Conservation (phyloP, 53 echinoderm and acorn worm genomes). For the Echinarachnius parma region DNA sequence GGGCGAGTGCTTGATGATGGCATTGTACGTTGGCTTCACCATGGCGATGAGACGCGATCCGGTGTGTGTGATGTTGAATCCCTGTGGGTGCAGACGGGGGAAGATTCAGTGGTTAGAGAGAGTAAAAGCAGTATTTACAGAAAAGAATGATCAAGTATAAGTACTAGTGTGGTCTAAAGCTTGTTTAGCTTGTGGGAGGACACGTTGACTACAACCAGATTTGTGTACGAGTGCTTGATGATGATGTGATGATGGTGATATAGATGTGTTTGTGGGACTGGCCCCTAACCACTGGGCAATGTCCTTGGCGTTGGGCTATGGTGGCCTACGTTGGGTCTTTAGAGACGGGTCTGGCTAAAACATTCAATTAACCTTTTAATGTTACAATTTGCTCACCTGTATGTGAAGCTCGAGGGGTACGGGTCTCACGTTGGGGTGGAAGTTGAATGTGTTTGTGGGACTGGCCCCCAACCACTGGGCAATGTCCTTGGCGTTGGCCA, state of each 20-base stretch:
- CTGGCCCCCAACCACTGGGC: conserved; percentile 97
- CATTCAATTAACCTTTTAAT: no score
- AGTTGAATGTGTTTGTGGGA: conserved; percentile 97
- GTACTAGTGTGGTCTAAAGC: no score
- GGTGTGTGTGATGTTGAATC: conserved; percentile 99
- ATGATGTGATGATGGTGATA: no score
- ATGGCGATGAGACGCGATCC: conserved; percentile 97
- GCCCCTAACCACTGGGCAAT: conserved; percentile 97
- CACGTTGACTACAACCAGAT: no score
- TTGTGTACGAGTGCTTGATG: no score
- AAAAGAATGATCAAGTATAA: background rate
- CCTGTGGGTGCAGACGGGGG: conserved; percentile 43
- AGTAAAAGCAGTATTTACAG: background rate
- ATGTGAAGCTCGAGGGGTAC: conserved; percentile 94
- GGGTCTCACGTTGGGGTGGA: conserved; percentile 96
- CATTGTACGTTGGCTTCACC: conserved; percentile 98
- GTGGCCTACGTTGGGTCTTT: no score
- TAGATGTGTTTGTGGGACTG: conserved; percentile 90
- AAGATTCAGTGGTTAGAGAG: conserved; percentile 18
- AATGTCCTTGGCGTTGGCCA: conserved; percentile 94
- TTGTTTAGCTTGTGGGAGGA: no score
- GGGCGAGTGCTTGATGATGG: conserved; percentile 90
- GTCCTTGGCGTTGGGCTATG: conserved; percentile 97
- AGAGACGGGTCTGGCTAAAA: no score
- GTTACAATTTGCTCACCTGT: no score